Evolutionary conservation across 2,888 invertebrate genomes (phyloP), one percentile per base, ranked within the genome.

Genomic region (Drosophila differens): DNA sequence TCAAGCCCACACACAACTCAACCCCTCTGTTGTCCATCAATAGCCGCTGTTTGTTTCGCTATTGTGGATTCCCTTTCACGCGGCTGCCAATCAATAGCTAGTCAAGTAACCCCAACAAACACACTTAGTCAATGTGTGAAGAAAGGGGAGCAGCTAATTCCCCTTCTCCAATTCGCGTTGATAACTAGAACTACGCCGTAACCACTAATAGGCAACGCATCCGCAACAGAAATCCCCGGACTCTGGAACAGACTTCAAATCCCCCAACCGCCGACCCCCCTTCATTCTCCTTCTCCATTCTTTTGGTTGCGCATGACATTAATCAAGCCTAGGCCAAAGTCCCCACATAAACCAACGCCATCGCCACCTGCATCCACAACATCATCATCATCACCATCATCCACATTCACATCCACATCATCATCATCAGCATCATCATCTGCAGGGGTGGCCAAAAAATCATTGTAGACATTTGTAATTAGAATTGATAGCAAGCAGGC

Each of bases 401-500:
- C 19, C 19, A 28, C 75, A 70, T 59, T 61, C 64, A 67, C 61
- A 71, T 52, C 76, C 51, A 22, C 53, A 51, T 28, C 28, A 69
- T 61, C n/a, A 75, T 57, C 61, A 51, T 37, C 60, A 47, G 28
- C 54, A 39, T 57, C 61, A 51, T 37, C 60, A 47, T 52, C 61
- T 30, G n/a, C 37, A 53, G 41, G 82, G 70, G 78, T 79, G 83
- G 75, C 81, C 89, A 65, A 92, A 92, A 91, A 92, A 91, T 92
- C 91, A 89, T 93, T 93, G 93, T 92, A 92, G 92, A 92, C 92
- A 93, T 91, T 91, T 92, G 92, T 92, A 93, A 92, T 92, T 92
- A 93, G 92, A 92, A 92, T 92, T 93, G 92, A 92, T 92, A 87
- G 87, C 89, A 89, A 63, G 74, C 87, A 52, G 52, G 66, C 63